These are phyloP conservation scores for Phalanger gymnotis DNA, from an alignment of 2,797 vertebrate genomes.

Conservation along the genomic window DNA sequence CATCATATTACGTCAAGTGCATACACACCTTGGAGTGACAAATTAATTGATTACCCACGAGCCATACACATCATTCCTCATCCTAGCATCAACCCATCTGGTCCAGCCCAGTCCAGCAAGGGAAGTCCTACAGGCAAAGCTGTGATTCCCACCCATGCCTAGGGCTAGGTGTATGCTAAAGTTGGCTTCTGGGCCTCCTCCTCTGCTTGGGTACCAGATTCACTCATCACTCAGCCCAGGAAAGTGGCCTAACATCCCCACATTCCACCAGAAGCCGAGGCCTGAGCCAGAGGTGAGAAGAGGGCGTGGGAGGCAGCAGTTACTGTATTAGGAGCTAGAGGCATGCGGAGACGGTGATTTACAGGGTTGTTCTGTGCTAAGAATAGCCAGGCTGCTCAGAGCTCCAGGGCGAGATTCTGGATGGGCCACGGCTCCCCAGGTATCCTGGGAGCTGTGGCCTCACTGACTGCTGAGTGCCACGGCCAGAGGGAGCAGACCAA, in stretches of 20 bases:
- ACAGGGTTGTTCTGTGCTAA: slow-evolving; percentile 10
- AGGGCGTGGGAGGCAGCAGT: not conserved
- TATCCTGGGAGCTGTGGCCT: not conserved
- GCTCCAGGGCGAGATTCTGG: not conserved
- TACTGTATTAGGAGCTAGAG: not conserved
- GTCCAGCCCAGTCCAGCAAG: not conserved
- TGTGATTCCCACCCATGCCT: not conserved
- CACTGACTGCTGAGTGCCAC: not conserved
- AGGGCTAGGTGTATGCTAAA: not conserved
- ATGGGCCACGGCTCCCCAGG: not conserved
- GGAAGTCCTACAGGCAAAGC: not conserved
- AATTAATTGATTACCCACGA: not conserved
- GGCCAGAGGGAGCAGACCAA: not conserved
- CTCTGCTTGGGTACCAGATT: not conserved
- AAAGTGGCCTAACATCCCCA: not conserved
- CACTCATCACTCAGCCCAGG: not conserved
- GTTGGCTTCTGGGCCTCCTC: not conserved
- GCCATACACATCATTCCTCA: not conserved
- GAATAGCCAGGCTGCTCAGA: not conserved
- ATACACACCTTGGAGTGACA: not conserved
- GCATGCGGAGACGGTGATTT: not conserved
- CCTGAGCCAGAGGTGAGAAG: not conserved
- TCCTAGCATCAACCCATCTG: not conserved
- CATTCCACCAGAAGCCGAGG: not conserved
- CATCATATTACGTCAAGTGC: not conserved